phyloP scores from a whole-genome alignment of 2,888 invertebrate genomes.

The Nomada flava region DNA sequence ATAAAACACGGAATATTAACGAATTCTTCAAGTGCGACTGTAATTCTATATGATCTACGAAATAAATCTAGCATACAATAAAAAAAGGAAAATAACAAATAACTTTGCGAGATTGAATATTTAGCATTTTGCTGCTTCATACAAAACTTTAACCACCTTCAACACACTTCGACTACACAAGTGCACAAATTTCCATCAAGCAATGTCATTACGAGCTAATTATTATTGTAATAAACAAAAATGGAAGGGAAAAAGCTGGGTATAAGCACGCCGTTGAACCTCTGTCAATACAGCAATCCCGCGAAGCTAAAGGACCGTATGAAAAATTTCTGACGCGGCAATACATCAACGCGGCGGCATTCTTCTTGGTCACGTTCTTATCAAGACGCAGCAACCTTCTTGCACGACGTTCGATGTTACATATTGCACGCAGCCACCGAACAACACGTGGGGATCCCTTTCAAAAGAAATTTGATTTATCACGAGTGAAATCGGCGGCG shows the following conservation, averaged over 20 bases:
- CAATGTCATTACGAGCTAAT: too few relatives aligned
- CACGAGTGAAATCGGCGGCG: constrained; percentile 8
- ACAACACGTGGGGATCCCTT: constrained; percentile 24
- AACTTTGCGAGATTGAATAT: too few relatives aligned
- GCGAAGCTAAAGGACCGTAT: not conserved
- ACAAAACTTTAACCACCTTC: too few relatives aligned
- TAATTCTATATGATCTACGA: too few relatives aligned
- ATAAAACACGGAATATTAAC: not conserved
- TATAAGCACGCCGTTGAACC: too few relatives aligned
- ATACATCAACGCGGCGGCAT: not conserved
- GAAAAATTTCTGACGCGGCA: not conserved
- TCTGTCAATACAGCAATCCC: not conserved
- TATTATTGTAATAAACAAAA: too few relatives aligned
- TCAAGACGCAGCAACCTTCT: constrained; percentile 13
- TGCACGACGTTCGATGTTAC: constrained; percentile 12
- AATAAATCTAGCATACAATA: too few relatives aligned
- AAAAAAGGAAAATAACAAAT: too few relatives aligned
- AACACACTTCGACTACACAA: too few relatives aligned
- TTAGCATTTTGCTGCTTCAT: too few relatives aligned
- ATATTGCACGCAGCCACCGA: constrained; percentile 22
- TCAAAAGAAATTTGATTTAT: constrained; percentile 51
- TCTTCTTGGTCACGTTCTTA: not conserved
- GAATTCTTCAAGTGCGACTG: not conserved
- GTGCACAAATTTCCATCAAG: too few relatives aligned
- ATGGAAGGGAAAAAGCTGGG: too few relatives aligned